These are phyloP conservation scores for Rousettus leschenaultii DNA, from an alignment of 2,113 vertebrate species.

Conservation along the genomic window DNA sequence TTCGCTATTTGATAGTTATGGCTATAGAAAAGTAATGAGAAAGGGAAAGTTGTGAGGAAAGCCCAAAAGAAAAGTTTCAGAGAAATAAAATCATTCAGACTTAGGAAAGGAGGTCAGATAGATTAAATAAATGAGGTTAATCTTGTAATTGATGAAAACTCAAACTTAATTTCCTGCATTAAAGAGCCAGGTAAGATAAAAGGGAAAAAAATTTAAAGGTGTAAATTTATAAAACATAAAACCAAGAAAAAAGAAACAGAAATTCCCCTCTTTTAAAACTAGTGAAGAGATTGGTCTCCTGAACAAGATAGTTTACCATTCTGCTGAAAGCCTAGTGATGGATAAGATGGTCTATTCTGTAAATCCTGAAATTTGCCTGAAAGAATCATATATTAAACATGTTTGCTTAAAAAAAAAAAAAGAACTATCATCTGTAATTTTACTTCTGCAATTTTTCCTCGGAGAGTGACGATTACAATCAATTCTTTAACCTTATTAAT, in stretches of 20 bases:
- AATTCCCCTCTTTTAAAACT: background rate
- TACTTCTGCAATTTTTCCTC: constrained; percentile 51
- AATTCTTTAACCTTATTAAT: constrained; percentile 69
- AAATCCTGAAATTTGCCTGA: constrained; percentile 52
- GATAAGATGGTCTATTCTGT: background rate
- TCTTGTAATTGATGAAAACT: constrained; percentile 8
- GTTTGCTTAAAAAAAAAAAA: constrained; percentile 19
- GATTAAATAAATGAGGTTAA: background rate
- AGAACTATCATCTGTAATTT: constrained; percentile 60
- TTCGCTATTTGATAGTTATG: background rate
- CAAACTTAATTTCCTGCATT: background rate
- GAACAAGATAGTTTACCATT: background rate
- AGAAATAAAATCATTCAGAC: background rate
- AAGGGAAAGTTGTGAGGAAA: background rate
- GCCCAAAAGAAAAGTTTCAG: background rate
- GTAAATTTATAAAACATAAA: constrained; percentile 1
- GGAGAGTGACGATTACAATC: constrained; percentile 64
- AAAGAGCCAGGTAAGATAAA: background rate
- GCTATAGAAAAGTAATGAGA: background rate
- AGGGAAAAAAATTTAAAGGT: background rate
- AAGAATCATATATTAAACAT: constrained; percentile 51
- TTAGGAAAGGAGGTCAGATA: background rate
- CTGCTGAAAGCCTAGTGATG: background rate
- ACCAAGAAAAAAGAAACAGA: background rate
- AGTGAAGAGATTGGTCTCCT: background rate